Percentiles rank a stretch among this genome's conserved stretches.
phyloP scores from a whole-genome alignment of 2,113 vertebrate genomes.

The Eurypyga helias region DNA sequence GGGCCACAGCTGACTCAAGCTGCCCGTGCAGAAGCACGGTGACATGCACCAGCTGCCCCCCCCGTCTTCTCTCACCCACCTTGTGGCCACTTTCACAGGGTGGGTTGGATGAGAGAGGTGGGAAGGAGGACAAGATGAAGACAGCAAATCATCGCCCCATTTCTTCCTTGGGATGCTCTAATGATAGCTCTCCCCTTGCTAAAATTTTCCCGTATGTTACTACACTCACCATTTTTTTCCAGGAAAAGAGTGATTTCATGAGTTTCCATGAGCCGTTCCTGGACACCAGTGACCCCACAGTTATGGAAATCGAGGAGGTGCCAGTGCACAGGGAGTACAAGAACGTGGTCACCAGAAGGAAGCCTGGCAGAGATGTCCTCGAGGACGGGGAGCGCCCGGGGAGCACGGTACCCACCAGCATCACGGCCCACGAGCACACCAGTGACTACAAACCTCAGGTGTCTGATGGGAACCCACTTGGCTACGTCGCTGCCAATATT shows the following conservation, averaged over 20 bases:
- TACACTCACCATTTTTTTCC: neutral
- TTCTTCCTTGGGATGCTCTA: neutral
- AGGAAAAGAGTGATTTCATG: constrained; percentile 49
- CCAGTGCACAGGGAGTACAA: neutral
- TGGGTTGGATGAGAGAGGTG: neutral
- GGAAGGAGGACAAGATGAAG: neutral
- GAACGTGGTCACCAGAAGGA: neutral
- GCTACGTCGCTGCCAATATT: neutral
- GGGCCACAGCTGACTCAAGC: neutral
- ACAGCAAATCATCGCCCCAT: neutral
- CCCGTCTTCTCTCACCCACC: neutral
- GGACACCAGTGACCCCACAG: constrained; percentile 20
- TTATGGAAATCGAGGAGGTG: constrained; percentile 69
- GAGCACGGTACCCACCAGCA: fast-evolving
- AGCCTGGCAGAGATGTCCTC: neutral
- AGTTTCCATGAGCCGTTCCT: neutral
- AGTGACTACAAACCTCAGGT: constrained; percentile 76
- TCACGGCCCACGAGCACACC: fast-evolving
- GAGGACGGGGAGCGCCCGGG: fast-evolving
- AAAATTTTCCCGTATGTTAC: neutral
- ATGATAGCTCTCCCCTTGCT: fast-evolving
- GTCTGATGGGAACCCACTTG: neutral
- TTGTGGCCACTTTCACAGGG: neutral
- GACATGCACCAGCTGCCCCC: neutral
- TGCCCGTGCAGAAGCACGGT: neutral